phyloP scores from a whole-genome alignment of 2,888 invertebrate species.

The Apamea crenata region DNA sequence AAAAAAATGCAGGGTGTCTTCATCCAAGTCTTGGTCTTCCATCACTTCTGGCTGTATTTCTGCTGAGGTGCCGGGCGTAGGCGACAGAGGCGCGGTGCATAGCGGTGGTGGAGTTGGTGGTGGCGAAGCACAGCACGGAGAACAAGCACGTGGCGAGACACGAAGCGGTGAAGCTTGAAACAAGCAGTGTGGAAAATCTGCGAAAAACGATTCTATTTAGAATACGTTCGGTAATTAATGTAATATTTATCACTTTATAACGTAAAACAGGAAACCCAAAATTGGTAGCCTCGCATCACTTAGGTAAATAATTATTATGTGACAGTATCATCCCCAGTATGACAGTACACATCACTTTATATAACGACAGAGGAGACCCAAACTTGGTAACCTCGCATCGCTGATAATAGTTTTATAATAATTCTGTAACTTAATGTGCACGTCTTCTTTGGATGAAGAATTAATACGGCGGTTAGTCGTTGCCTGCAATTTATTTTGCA shows the following conservation, averaged over 20 bases:
- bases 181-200: too few species aligned
- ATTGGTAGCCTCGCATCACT: too few species aligned
- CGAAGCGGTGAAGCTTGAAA: too few species aligned
- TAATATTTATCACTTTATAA: too few species aligned
- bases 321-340: too few species aligned
- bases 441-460: background rate
- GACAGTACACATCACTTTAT: background rate
- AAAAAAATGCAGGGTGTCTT: background rate
- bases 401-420: background rate
- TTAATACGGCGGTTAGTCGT: too few species aligned
- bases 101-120: background rate
- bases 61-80: background rate
- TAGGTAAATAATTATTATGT: background rate
- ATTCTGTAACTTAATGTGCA: background rate
- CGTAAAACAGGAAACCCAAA: too few species aligned
- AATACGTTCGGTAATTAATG: too few species aligned
- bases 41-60: background rate
- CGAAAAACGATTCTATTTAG: too few species aligned
- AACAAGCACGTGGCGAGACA: background rate
- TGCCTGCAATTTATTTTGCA: too few species aligned
- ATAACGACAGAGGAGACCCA: slow-evolving; percentile 5
- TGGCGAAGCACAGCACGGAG: background rate
- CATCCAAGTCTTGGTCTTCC: slow-evolving; percentile 1
- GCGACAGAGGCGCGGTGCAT: background rate
- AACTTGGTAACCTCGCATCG: background rate